Base-by-base conservation (phyloP, 2,888 invertebrate genomes). In the Frankliniella intonsa region DNA sequence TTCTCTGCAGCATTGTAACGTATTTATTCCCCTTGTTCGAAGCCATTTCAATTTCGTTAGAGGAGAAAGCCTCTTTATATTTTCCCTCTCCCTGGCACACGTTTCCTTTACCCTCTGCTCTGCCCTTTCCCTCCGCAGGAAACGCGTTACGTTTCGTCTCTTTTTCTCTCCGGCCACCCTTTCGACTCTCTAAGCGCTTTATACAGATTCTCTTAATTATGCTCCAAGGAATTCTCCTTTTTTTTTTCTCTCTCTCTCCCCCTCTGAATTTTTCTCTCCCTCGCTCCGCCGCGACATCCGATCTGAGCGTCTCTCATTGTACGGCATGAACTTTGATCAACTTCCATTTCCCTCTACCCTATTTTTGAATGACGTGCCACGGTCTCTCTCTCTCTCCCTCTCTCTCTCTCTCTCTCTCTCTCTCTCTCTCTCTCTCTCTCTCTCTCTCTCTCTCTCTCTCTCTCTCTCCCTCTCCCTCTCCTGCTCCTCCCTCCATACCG, bases 251-350 rank as follows among this genome's bases (percentile, higher is more conserved):
- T 19, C n/a, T 38, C 14, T 17, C 14, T 17, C 62, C 1, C 0
- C 19, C 62, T 19, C 62, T 17, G 55, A 12, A 55, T 62, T 62
- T 14, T n/a, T 7, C 62, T 14, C 62, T 62, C 62, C 17, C 7
- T 14, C 62, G 17, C 62, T 17, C 62, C 0, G 17, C 62, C 62
- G 17, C 62, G 7, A 14, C 62, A 38, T 38, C 38, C 38, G 38
- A 38, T 38, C 38, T 3, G 38, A 38, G 3, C 38, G 14, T 7
- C 62, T 62, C 62, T 17, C 62, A 19, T 62, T 62, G 62, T 62
- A 62, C 62, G 62, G 62, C 62, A n/a, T 17, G 62, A 62, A 62
- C 62, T 62, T 62, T 62, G 62, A 62, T 62, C 62, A 62, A 62
- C 62, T 62, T 62, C n/a, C 62, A 62, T 62, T 62, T 62, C 62